Evolutionary conservation across 2,797 vertebrate genomes (phyloP).

Genomic region (Ciconia nigra): DNA sequence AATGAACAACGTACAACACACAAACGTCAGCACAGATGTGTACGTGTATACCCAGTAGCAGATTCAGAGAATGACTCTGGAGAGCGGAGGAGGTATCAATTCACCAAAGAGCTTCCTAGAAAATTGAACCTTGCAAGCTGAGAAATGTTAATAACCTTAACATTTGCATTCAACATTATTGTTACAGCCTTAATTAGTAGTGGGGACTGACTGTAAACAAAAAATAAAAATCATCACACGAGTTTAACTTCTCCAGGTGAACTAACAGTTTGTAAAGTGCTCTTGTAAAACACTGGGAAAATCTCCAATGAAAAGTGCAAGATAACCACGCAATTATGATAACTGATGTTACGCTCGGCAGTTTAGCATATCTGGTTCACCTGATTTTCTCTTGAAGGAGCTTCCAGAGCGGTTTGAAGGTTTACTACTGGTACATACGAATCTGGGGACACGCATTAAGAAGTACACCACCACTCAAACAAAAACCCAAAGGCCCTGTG

Average conservation of each 20-base stretch:
- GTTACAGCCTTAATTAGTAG: not conserved
- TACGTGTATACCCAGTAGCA: not conserved
- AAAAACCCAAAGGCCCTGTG: not conserved
- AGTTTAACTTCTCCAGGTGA: not conserved
- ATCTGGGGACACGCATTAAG: rapidly evolving
- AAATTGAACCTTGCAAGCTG: not conserved
- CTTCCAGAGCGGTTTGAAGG: not conserved
- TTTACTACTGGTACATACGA: not conserved
- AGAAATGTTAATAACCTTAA: not conserved
- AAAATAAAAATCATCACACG: no score
- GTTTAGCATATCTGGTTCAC: not conserved
- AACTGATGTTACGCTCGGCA: rapidly evolving
- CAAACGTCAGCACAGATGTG: rapidly evolving
- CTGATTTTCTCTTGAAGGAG: not conserved
- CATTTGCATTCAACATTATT: not conserved
- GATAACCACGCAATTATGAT: rapidly evolving
- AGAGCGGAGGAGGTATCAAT: not conserved
- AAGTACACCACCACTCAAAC: not conserved
- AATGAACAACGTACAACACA: rapidly evolving
- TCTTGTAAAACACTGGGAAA: not conserved
- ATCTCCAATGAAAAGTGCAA: not conserved
- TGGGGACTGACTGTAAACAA: not conserved
- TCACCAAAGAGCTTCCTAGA: not conserved
- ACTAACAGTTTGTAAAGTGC: not conserved
- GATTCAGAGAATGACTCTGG: not conserved